Base-by-base conservation (phyloP, 2,888 invertebrate species). In the Trilocha varians region DNA sequence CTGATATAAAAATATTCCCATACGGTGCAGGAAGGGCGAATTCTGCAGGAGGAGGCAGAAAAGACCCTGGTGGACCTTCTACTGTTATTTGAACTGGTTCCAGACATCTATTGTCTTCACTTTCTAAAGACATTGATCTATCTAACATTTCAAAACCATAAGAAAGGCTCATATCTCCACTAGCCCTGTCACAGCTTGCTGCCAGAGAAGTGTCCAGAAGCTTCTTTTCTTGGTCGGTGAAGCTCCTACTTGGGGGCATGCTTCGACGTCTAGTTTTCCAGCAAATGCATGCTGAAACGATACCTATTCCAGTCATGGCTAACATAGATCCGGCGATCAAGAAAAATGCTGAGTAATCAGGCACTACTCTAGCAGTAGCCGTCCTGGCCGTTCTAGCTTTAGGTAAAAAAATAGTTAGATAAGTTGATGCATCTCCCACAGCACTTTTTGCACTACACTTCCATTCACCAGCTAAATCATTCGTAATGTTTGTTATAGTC, bases 151-250 rank as follows among this genome's bases (percentile, higher is more conserved):
- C 85, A 42, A 83, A 80, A 5, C 79, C 85, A 16, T 80, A 87
- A 1, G 66, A 88, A 50, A 62, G 89, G 44, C 66, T 90, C 65
- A 90, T 73, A 43, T 89, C 91, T 32, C 90, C 88, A 59, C 91
- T 92, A 25, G 90, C 87, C 50, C 89, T 87, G 53, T 89, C 89
- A 56, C 89, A 90, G 59, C 91, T 91, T 42, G 80, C 72, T 34
- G 84, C 72, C 80, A 89, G 40, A 76, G 94, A 94, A 13, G 94
- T 90, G 55, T 95, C 94, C 48, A 95, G 82, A 43, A 95, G 83
- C 63, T 94, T 94, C 73, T 95, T 95, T 65, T 95, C 95, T 79
- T 95, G 95, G 62, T 95, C 95, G 38, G 93, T 94, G 65, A 94
- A 94, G 66, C 94, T 94, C 53, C 88, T 85, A 44, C 87, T 87